Base-by-base conservation (phyloP, 2,888 invertebrate genomes). In the Callyntrura guangdongensis region DNA sequence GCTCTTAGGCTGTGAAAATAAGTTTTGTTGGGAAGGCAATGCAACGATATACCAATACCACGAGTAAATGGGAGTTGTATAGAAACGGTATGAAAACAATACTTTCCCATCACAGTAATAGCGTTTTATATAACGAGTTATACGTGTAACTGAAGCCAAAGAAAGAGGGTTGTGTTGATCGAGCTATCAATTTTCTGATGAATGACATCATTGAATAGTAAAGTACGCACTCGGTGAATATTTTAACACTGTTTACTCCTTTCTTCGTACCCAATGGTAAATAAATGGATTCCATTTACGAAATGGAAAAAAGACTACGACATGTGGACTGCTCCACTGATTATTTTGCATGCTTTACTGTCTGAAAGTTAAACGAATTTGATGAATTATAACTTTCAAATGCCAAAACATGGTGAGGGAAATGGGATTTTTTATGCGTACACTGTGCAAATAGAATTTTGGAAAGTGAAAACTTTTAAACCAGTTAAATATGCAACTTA, bases 191-290 rank as follows among this genome's bases (percentile, higher is more conserved):
- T 47, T 77, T 77, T 77, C 49, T 8, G n/a, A 81, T 81, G 81
- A 59, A 59, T 27, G 81, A 22, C 47, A 47, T 8, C 47, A 47
- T 8, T n/a, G 49, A 20, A 47, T 77, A 49, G 47, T 6, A 22
- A 49, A 49, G 49, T 77, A 77, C 77, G 47, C 77, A 77, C 49
- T 17, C 20, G 77, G 9, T 77, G 77, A 77, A 77, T 77, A 77
- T 77, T 77, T 77, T 49, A 77, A 11, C 22, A 27, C 20, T 12
- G 36, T 49, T 49, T 77, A 20, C 20, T 49, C 47, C 77, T n/a
- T 77, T 14, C 25, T 11, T 64, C 2, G 25, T 67, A 9, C 11
- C 1, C 67, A 11, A 12, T 11, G 25, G 27, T 8, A 59, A 59
- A 59, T 14, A 17, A 59, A 59, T 14, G 17, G 59, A 17, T 59